Percentiles rank a stretch among this genome's conserved stretches.
Evolutionary conservation across 2,113 vertebrate species (phyloP).

Genomic region (Cranoglanis bouderius): DNA sequence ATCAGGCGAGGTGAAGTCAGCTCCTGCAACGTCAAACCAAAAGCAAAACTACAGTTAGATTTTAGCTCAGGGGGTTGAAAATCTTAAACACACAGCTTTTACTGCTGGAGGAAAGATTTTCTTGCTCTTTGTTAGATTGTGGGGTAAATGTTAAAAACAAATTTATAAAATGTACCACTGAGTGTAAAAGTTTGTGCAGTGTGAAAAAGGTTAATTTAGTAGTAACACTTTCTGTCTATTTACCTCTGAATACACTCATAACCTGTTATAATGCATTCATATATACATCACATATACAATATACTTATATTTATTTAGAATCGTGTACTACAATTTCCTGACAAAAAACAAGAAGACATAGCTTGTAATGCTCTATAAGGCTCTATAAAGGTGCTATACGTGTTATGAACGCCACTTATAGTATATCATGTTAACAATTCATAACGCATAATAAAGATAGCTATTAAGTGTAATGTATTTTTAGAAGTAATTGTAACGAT

Average conservation of each 20-base stretch:
- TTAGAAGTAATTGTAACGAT: not conserved
- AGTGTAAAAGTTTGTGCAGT: not conserved
- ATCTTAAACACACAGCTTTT: not conserved
- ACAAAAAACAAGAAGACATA: not conserved
- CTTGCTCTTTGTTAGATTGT: not conserved
- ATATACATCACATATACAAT: not conserved
- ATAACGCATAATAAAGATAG: not conserved
- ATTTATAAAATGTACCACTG: not conserved
- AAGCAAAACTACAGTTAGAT: conserved; percentile 1
- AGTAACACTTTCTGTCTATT: not conserved
- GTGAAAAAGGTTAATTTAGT: not conserved
- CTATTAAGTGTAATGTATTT: not conserved
- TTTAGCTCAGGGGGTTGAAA: not conserved
- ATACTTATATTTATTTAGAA: not conserved
- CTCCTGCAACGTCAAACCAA: conserved; percentile 73
- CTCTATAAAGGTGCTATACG: not conserved
- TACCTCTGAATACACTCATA: not conserved
- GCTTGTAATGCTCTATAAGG: not conserved
- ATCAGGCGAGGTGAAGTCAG: conserved; percentile 94
- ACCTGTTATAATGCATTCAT: not conserved
- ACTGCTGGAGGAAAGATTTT: not conserved
- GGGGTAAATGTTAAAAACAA: not conserved
- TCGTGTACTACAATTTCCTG: not conserved
- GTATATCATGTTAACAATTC: not conserved
- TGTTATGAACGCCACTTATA: not conserved